Conservation (phyloP, 2,113 vertebrate genomes). For the Anoplopoma fimbria region DNA sequence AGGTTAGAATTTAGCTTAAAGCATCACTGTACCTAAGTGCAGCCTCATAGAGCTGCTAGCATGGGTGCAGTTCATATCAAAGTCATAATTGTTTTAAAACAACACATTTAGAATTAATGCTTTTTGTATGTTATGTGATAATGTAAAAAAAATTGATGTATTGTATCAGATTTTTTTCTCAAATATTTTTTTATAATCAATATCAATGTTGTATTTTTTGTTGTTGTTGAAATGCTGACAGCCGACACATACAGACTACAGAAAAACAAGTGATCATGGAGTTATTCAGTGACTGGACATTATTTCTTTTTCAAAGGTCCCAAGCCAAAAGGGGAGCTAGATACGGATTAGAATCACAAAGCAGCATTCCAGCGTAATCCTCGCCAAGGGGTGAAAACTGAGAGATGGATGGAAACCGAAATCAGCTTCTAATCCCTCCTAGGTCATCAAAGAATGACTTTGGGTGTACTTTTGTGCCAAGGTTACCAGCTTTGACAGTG, state of each 20-base stretch:
- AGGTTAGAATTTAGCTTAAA: background rate
- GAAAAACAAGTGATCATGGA: background rate
- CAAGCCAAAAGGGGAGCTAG: background rate
- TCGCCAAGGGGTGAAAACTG: slow-evolving; percentile 23
- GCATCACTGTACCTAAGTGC: too few species aligned
- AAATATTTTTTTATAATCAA: background rate
- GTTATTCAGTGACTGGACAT: background rate
- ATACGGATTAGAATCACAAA: slow-evolving; percentile 29
- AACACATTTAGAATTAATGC: background rate
- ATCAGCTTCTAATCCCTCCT: slow-evolving; percentile 3
- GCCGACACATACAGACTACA: background rate
- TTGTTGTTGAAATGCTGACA: background rate
- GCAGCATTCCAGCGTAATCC: slow-evolving; percentile 29
- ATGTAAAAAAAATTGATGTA: background rate
- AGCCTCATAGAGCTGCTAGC: too few species aligned
- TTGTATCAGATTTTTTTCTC: background rate
- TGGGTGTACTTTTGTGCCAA: slow-evolving; percentile 21
- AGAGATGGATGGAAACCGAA: slow-evolving; percentile 33
- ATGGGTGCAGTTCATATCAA: background rate
- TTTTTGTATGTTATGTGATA: background rate
- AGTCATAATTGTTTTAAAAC: background rate
- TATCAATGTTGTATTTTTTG: background rate
- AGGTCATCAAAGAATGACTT: slow-evolving; percentile 15
- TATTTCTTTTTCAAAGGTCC: slow-evolving; percentile 11
- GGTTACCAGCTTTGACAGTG: slow-evolving; percentile 36